phyloP scores from a whole-genome alignment of 1,140 invertebrate species.

The Nasonia longicornis region DNA sequence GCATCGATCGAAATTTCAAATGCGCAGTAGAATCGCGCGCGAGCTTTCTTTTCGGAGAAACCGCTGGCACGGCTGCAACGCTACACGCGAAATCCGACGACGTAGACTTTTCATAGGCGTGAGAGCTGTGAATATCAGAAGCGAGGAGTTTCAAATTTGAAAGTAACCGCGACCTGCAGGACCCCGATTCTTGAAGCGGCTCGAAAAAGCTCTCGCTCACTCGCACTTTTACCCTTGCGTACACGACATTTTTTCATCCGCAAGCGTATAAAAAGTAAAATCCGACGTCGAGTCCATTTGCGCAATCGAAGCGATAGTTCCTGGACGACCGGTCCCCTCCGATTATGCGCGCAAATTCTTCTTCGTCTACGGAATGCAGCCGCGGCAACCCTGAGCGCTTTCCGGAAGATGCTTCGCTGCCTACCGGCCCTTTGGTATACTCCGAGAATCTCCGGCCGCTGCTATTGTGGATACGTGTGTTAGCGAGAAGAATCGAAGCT shows the following conservation, averaged over 20 bases:
- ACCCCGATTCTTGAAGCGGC: too few species aligned
- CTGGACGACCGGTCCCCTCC: background rate
- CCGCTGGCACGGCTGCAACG: conserved; percentile 9
- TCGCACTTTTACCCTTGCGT: too few species aligned
- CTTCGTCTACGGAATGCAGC: conserved; percentile 24
- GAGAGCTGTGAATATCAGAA: background rate
- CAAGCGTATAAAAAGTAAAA: background rate
- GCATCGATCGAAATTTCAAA: conserved; percentile 24
- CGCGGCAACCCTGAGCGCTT: conserved; percentile 1
- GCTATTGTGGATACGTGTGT: too few species aligned
- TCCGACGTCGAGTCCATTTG: too few species aligned
- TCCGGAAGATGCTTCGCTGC: conserved; percentile 20
- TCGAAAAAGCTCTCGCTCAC: too few species aligned
- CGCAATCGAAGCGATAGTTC: too few species aligned
- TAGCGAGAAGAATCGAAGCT: background rate
- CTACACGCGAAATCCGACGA: conserved; percentile 57
- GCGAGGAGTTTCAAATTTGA: background rate
- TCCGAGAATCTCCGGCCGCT: conserved; percentile 28
- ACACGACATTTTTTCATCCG: background rate
- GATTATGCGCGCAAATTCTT: conserved; percentile 40
- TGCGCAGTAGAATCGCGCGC: background rate
- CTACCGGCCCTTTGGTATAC: conserved; percentile 7
- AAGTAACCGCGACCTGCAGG: background rate
- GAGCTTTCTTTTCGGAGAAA: conserved; percentile 27
- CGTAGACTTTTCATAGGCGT: background rate